Evolutionary conservation across 2,797 vertebrate genomes (phyloP).

Genomic region (Meda fulgida): DNA sequence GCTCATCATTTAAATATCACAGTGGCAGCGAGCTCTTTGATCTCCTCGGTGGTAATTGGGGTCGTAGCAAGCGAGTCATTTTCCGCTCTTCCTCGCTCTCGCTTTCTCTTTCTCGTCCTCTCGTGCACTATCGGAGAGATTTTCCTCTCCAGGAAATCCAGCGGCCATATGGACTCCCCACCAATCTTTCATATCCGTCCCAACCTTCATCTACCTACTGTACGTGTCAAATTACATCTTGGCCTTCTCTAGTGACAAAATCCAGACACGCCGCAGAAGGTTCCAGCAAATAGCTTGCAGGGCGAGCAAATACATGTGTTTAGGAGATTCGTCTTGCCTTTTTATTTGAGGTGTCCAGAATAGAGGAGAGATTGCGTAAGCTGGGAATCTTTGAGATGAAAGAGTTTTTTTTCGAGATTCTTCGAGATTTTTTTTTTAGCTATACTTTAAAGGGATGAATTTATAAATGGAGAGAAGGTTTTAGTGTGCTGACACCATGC

Average conservation of each 20-base stretch:
- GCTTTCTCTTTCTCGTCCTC: conserved; percentile 28
- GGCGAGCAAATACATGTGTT: background rate
- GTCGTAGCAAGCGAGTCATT: conserved; percentile 58
- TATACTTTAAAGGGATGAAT: background rate
- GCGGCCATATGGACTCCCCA: conserved; percentile 21
- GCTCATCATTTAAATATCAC: conserved; percentile 75
- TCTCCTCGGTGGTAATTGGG: conserved; percentile 72
- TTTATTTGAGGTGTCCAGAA: background rate
- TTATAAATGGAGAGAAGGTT: background rate
- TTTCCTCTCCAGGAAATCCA: conserved; percentile 28
- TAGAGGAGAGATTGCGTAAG: background rate
- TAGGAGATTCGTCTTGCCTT: conserved; percentile 4
- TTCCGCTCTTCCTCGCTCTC: conserved; percentile 33
- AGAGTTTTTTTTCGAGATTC: too few species aligned
- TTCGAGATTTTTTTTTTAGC: background rate
- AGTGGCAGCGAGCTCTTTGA: conserved; percentile 71
- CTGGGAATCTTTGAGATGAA: background rate
- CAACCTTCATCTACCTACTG: conserved; percentile 25
- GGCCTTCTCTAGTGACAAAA: conserved; percentile 24
- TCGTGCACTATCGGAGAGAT: background rate
- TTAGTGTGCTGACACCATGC: background rate
- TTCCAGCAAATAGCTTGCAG: conserved; percentile 11
- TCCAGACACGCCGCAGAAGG: background rate
- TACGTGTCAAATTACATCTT: conserved; percentile 16
- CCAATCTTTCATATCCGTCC: conserved; percentile 25